phyloP scores from a whole-genome alignment of 2,888 invertebrate species.

The Xestoiulus laeticollis region DNA sequence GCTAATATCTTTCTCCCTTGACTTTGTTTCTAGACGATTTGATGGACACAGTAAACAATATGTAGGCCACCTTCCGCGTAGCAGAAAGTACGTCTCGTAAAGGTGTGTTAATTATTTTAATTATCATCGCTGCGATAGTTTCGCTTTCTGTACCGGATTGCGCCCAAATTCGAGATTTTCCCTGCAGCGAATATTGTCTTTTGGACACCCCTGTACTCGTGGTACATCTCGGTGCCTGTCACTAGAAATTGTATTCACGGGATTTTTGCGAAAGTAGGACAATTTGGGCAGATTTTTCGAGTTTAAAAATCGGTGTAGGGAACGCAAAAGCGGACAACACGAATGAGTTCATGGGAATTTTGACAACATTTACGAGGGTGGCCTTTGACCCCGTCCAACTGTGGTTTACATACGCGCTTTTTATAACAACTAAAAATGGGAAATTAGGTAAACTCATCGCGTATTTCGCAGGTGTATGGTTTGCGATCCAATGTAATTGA shows the following conservation, averaged over 20 bases:
- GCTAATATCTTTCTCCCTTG: neutral
- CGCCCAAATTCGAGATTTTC: neutral
- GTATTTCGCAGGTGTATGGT: neutral
- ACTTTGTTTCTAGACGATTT: neutral
- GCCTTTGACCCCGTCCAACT: neutral
- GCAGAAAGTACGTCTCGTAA: neutral
- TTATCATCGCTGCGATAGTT: neutral
- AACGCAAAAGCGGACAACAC: neutral
- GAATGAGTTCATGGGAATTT: neutral
- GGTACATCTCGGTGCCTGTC: slow-evolving; percentile 13
- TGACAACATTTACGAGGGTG: neutral
- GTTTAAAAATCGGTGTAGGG: neutral
- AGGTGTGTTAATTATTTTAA: neutral
- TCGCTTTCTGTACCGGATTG: neutral
- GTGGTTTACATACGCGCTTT: neutral
- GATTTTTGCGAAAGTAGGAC: slow-evolving; percentile 10
- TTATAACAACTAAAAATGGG: neutral
- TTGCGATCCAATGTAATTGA: neutral
- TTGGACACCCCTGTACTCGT: neutral
- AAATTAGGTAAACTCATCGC: neutral
- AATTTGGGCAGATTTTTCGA: neutral
- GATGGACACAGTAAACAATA: neutral
- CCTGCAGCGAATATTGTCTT: neutral
- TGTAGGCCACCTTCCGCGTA: neutral
- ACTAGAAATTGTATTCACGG: neutral